Percentiles rank a stretch among this genome's conserved stretches.
phyloP scores from a whole-genome alignment of 2,113 vertebrate species.

The Desmodus rotundus region DNA sequence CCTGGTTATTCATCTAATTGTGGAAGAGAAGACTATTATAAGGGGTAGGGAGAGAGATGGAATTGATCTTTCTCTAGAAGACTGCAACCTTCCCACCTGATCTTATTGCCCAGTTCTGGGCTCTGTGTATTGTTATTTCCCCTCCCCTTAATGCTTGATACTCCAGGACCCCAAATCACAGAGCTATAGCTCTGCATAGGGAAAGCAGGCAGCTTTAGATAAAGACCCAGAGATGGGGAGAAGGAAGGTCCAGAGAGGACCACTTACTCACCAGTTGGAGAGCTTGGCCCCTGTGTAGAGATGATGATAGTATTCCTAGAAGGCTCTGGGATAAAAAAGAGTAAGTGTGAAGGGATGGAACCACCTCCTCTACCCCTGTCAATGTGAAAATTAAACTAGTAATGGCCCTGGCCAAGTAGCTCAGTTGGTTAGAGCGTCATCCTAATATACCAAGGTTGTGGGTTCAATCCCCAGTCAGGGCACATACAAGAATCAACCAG shows the following conservation, averaged over 20 bases:
- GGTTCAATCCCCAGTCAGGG: not conserved
- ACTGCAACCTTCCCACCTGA: not conserved
- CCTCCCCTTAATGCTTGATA: not conserved
- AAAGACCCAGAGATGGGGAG: not conserved
- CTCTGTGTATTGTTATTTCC: not conserved
- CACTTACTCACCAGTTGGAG: constrained; percentile 22
- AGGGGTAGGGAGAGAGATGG: too few species aligned
- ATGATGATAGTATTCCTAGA: not conserved
- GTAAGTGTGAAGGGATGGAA: not conserved
- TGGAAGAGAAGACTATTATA: not conserved
- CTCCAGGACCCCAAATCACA: not conserved
- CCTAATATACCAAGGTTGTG: not conserved
- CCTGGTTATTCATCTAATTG: too few species aligned
- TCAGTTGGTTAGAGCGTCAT: not conserved
- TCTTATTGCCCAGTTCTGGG: not conserved
- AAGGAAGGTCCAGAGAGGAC: not conserved
- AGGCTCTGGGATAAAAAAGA: not conserved
- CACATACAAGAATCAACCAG: not conserved
- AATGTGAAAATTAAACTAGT: not conserved
- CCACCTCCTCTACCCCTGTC: not conserved
- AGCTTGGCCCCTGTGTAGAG: not conserved
- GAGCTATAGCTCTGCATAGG: rapidly evolving
- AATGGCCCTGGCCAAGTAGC: not conserved
- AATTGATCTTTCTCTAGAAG: not conserved
- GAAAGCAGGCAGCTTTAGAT: not conserved